Base-by-base conservation (phyloP, 1,140 invertebrate species). In the Helicoverpa armigera region DNA sequence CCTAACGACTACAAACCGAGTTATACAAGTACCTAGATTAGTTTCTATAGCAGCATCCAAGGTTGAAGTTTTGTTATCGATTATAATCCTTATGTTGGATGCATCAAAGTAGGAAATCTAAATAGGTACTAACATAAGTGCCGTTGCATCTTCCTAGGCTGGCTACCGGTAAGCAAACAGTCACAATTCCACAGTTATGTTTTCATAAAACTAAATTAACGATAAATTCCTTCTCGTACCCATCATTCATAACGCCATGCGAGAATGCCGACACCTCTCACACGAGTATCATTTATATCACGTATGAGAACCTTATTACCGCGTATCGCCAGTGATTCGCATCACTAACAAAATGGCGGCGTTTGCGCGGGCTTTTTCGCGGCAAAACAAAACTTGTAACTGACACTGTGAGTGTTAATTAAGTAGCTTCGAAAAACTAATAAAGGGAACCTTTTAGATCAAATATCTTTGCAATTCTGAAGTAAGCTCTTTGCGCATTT, bases 361-460 rank as follows among this genome's bases (percentile, higher is more conserved):
- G 16, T 77, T 65, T 50, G 60, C 60, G 77, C 73, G 23, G 14
- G 51, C 56, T 65, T 73, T 82, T 79, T 60, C 63, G 80, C 67
- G 65, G 43, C 48, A 72, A 78, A 61, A 35, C 69, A 51, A 43
- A 43, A 18, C 29, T 13, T 73, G 76, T 70, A 77, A 74, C 63
- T 76, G 72, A 76, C 79, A 83, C 78, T 51, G 82, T 79, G 61
- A 51, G 79, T 78, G 78, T 73, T 80, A 80, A 83, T 78, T 83
- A 80, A 73, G 63, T 58, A 31, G 51, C 73, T 48, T 12, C 18
- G 79, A 74, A 83, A 83, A 83, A 80, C 23, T 12, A 14, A 54
- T 61, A 77, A 77, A 67, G 23, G 14, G 50, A 14, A n/a, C 67
- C 61, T 31, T n/a, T 16, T 60, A 50, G 5, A 77, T 9, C 7